These are phyloP conservation scores for Oconnorella tubifera DNA, from an alignment of 2,888 invertebrate species.

Conservation along the genomic window DNA sequence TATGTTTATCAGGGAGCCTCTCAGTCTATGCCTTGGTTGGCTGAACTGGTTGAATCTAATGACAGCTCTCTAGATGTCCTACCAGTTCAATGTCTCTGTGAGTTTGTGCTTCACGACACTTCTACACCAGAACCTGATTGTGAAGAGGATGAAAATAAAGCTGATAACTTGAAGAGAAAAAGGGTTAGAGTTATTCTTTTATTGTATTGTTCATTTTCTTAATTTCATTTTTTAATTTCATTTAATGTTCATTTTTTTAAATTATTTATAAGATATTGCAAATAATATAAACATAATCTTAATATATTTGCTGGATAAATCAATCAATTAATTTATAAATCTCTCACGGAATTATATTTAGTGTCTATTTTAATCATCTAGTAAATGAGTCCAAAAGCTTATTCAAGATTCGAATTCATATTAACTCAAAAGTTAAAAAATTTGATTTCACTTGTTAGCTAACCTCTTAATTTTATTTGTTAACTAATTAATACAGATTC, in stretches of 20 bases:
- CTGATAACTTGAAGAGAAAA: slow-evolving; percentile 45
- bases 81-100: slow-evolving; percentile 95
- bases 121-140: slow-evolving; percentile 40
- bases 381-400: too few species aligned
- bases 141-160: slow-evolving; percentile 63
- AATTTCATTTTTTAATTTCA: neutral
- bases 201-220: neutral
- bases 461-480: neutral
- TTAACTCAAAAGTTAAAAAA: too few species aligned
- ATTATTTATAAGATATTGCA: too few species aligned
- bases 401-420: too few species aligned
- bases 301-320: too few species aligned
- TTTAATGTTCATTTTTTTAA: too few species aligned
- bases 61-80: slow-evolving; percentile 83
- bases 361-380: too few species aligned
- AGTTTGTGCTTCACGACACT: slow-evolving; percentile 71
- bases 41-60: slow-evolving; percentile 85
- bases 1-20: slow-evolving; percentile 68
- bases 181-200: slow-evolving; percentile 40
- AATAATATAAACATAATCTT: too few species aligned
- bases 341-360: too few species aligned
- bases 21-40: slow-evolving; percentile 95
- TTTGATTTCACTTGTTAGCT: too few species aligned
- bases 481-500: neutral
- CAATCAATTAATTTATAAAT: too few species aligned